Conservation (phyloP, 64 coral and sea anemone genomes). For the Pocillopora verrucosa region DNA sequence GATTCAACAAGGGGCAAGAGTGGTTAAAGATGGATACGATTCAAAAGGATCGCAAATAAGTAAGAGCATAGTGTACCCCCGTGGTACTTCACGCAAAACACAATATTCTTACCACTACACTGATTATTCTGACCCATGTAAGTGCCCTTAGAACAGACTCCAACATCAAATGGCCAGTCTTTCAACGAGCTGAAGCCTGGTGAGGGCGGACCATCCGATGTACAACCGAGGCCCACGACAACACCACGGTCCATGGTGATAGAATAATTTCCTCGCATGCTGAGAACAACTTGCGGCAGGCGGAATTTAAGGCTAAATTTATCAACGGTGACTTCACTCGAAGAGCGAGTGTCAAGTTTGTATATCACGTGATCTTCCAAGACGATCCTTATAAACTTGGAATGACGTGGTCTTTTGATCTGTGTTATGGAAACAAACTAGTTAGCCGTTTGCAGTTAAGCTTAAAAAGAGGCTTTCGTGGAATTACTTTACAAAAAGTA, state of each 20-base stretch:
- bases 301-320: conserved; percentile 39
- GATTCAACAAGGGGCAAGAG: too few species aligned
- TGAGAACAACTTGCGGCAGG: conserved; percentile 26
- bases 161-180: conserved; percentile 25
- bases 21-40: too few species aligned
- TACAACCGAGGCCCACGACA: conserved; percentile 60
- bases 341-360: conserved; percentile 54
- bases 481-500: too few species aligned
- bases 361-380: conserved; percentile 45
- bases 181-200: conserved; percentile 26
- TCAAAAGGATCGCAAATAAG: too few species aligned
- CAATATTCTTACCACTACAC: background rate
- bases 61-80: too few species aligned
- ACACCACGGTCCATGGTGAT: conserved; percentile 41
- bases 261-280: conserved; percentile 54
- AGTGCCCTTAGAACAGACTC: conserved; percentile 15
- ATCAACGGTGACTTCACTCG: conserved; percentile 38
- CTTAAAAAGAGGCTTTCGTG: too few species aligned
- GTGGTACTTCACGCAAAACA: too few species aligned
- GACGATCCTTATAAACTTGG: conserved; percentile 52
- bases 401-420: conserved; percentile 56
- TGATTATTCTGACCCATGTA: background rate
- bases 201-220: conserved; percentile 57
- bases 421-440: background rate
- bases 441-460: background rate